These are phyloP conservation scores for Corapipo altera DNA, from an alignment of 2,113 vertebrate species.

Conservation along the genomic window DNA sequence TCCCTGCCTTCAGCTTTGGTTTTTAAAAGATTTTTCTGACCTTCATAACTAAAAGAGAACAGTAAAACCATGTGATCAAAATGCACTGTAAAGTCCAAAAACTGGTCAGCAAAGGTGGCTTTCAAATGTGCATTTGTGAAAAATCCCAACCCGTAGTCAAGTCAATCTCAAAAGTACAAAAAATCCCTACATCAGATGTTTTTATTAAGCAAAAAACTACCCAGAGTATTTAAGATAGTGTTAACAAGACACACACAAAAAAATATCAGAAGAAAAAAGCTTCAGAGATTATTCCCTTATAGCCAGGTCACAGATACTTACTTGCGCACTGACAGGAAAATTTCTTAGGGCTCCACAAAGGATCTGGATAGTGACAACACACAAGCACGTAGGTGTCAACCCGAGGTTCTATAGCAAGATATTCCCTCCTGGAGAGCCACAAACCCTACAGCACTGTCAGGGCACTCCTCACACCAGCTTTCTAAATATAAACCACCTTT, in stretches of 20 bases:
- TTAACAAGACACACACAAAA: neutral
- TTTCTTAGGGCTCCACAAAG: neutral
- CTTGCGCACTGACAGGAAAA: neutral
- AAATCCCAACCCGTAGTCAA: neutral
- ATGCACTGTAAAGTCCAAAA: neutral
- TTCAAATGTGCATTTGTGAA: neutral
- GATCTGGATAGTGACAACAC: neutral
- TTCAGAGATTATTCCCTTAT: neutral
- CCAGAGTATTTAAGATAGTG: neutral
- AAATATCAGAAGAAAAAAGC: neutral
- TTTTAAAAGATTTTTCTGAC: neutral
- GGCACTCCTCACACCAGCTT: neutral
- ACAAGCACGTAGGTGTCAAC: neutral
- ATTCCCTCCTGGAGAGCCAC: neutral
- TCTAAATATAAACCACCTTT: neutral
- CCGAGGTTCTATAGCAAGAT: neutral
- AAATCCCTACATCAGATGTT: neutral
- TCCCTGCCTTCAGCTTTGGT: neutral
- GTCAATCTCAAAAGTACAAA: neutral
- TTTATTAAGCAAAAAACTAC: neutral
- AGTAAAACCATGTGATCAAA: neutral
- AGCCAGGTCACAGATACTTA: neutral
- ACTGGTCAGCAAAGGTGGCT: neutral
- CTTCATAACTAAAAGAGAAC: neutral
- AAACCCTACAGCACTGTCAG: neutral